Base-by-base conservation (phyloP, 2,113 vertebrate species). In the Ascaphus truei region DNA sequence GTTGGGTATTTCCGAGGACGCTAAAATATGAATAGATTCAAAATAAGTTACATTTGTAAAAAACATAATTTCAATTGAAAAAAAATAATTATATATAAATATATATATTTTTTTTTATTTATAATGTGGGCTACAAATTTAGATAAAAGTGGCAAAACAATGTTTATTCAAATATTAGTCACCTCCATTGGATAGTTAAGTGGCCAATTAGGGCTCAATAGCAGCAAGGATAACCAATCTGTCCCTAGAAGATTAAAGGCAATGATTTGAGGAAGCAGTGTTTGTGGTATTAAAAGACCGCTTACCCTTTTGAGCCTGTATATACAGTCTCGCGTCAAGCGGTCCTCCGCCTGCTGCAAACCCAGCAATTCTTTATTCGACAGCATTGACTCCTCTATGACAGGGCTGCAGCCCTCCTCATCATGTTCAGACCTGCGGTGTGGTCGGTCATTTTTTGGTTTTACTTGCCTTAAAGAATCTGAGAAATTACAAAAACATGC, bases 261-360 rank as follows among this genome's bases (percentile, higher is more conserved):
- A n/a, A n/a, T n/a, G n/a, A n/a, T n/a, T n/a, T n/a, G n/a, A n/a
- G n/a, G n/a, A n/a, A n/a, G n/a, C n/a, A n/a, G n/a, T n/a, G n/a
- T n/a, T n/a, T n/a, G n/a, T n/a, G n/a, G n/a, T n/a, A n/a, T n/a
- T n/a, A n/a, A n/a, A n/a, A n/a, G n/a, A n/a, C n/a, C n/a, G n/a
- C n/a, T 41, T 84, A 98, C 95, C 91, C 91, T 93, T 62, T 90
- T 93, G 9, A 96, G 80, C 37, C 81, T 81, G 68, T 86, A 89
- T 74, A 96, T 89, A 68, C 78, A 90, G 25, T 96, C 93, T 75
- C 67, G 78, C 63, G 84, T 89, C 31, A 98, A 76, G 20, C 86
- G 79, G 31, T 84, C 90, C 77, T 96, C 94, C 36, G 90, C 90
- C 55, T 93, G 91, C 31, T 75, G 83, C 30, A 94, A 77, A 16